phyloP scores from a whole-genome alignment of 2,888 invertebrate species.

The Melikaiella ostensackeni region DNA sequence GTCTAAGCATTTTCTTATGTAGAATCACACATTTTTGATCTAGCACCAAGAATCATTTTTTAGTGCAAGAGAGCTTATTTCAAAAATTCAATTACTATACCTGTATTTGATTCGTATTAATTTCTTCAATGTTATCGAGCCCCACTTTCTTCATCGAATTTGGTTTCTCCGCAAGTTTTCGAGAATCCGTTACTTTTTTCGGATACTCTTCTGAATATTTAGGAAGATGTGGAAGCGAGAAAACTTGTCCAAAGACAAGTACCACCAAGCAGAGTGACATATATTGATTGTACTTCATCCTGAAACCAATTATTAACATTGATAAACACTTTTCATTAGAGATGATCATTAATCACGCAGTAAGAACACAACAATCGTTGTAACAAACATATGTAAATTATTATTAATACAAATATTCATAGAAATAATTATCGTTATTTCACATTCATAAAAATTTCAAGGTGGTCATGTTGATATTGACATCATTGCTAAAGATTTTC shows the following conservation, averaged over 20 bases:
- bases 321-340: background rate
- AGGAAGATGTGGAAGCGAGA: constrained; percentile 72
- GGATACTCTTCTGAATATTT: constrained; percentile 71
- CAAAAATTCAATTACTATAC: constrained; percentile 59
- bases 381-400: too few relatives aligned
- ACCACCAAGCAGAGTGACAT: constrained; percentile 85
- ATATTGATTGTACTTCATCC: constrained; percentile 83
- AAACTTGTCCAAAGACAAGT: constrained; percentile 77
- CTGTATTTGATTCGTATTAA: constrained; percentile 88
- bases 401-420: too few relatives aligned
- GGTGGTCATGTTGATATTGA: too few relatives aligned
- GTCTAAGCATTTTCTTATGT: too few relatives aligned
- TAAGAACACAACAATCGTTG: too few relatives aligned
- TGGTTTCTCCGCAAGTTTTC: constrained; percentile 93
- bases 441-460: too few relatives aligned
- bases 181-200: constrained; percentile 79
- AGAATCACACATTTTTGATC: too few relatives aligned
- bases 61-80: background rate
- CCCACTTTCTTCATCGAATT: constrained; percentile 93
- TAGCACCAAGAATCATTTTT: background rate
- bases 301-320: constrained; percentile 60
- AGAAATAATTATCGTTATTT: too few relatives aligned
- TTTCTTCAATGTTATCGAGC: constrained; percentile 88
- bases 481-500: too few relatives aligned
- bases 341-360: too few relatives aligned